Evolutionary conservation across 2,888 invertebrate genomes (phyloP).

Genomic region (Drosophila pseudotalamancana): DNA sequence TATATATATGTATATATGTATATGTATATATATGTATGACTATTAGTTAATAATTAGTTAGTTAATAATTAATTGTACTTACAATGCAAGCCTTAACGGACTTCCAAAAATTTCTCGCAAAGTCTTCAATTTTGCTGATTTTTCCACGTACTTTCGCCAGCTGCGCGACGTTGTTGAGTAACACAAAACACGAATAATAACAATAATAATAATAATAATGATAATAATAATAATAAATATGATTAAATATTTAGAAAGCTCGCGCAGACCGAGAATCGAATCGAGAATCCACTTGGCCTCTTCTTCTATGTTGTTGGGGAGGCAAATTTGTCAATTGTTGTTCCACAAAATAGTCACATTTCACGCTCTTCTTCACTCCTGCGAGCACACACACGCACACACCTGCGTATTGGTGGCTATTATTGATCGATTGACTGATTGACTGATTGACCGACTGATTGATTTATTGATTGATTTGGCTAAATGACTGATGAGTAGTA

Average conservation of each 20-base stretch:
- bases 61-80: conserved; percentile 66
- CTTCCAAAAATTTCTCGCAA: conserved; percentile 85
- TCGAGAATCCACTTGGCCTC: conserved; percentile 34
- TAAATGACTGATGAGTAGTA: conserved; percentile 37
- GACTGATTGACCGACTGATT: not conserved
- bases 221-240: not conserved
- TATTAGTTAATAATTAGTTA: too few species aligned
- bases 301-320: not conserved
- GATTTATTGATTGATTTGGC: conserved; percentile 28
- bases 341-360: conserved; percentile 55
- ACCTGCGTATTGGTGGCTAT: conserved; percentile 14
- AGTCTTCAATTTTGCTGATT: conserved; percentile 85
- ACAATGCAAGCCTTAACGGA: conserved; percentile 85
- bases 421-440: too few species aligned
- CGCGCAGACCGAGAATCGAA: conserved; percentile 2
- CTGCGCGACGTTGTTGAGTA: conserved; percentile 57
- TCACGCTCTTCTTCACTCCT: conserved; percentile 21
- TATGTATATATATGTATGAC: not conserved
- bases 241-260: not conserved
- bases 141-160: conserved; percentile 78
- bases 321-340: conserved; percentile 22
- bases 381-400: conserved; percentile 37
- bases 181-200: conserved; percentile 23
- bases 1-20: too few species aligned
- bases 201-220: not conserved